Base-by-base conservation (phyloP, 2,113 vertebrate genomes). In the Ploceus nigricollis region DNA sequence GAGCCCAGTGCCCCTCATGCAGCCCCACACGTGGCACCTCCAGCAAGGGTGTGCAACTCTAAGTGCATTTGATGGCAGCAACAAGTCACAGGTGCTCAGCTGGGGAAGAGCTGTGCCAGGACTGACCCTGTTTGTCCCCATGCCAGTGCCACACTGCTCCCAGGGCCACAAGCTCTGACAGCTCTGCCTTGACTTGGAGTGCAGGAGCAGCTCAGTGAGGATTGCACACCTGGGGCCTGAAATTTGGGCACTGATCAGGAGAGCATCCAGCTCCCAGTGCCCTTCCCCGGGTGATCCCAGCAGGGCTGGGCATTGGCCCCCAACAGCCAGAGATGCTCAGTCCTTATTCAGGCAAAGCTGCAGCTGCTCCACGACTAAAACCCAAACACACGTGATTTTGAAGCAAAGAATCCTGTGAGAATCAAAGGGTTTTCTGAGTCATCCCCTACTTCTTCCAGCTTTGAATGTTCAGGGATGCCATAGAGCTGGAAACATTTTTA, bases 401-500 rank as follows among this genome's bases (percentile, higher is more conserved):
- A 45, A 88, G 94, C 47, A 21, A 40, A 90, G 80, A 65, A 23
- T n/a, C 63, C 33, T 57, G 58, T 90, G 89, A 92, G 90, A 93
- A 87, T 45, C 54, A 33, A 64, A 87, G 50, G 51, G 70, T 44
- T 89, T 44, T 93, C 72, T 96, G 87, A 97, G 90, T 94, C 82
- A 89, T 64, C 45, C 63, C 54, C 54, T 50, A 33, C 56, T 79
- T 73, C 76, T 63, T 90, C 84, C 78, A 90, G 82, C 61, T 77
- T 65, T 54, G 66, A 80, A 63, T 30, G 27, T 35, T 50, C 70
- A 64, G 31, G 33, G 73, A 82, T 91, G 73, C 78, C 81, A 28
- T 10, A 9, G 65, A 93, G 72, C 11, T 94, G 94, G 95, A 90
- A 96, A 96, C 31, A 79, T 85, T 93, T 30, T 82, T 51, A 44